Conservation (phyloP, 2,888 invertebrate species). For the Scelioninae gen. 2 region DNA sequence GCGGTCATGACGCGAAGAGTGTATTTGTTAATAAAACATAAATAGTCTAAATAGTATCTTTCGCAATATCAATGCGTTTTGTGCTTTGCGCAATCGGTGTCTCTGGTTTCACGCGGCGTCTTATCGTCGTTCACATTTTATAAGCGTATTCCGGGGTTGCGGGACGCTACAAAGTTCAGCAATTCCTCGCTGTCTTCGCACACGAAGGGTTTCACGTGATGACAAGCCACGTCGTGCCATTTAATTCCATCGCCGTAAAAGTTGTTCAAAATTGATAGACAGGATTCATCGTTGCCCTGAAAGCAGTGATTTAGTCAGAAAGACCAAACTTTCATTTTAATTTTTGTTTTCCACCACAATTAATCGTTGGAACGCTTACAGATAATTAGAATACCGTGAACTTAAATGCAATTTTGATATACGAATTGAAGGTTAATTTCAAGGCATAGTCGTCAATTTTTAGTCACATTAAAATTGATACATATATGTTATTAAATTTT, state of each 20-base stretch:
- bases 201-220: slow-evolving; percentile 91
- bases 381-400: too few species aligned
- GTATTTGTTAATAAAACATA: slow-evolving; percentile 59
- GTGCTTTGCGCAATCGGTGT: slow-evolving; percentile 59
- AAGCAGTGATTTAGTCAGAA: too few species aligned
- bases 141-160: slow-evolving; percentile 90
- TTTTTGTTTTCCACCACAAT: too few species aligned
- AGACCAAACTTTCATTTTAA: too few species aligned
- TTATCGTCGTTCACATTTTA: slow-evolving; percentile 73
- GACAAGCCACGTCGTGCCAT: slow-evolving; percentile 94
- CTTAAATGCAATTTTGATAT: too few species aligned
- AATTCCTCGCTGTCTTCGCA: slow-evolving; percentile 94
- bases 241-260: slow-evolving; percentile 94
- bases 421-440: too few species aligned
- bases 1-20: slow-evolving; percentile 30
- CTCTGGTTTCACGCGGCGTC: slow-evolving; percentile 40
- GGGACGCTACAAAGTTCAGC: slow-evolving; percentile 91
- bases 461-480: too few species aligned
- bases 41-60: slow-evolving; percentile 60
- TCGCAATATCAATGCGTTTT: slow-evolving; percentile 53
- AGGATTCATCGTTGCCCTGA: slow-evolving; percentile 93
- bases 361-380: too few species aligned
- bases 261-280: slow-evolving; percentile 91
- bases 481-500: too few species aligned
- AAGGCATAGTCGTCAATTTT: too few species aligned